phyloP scores from a whole-genome alignment of 1,140 invertebrate species.

The Sinella curviseta region DNA sequence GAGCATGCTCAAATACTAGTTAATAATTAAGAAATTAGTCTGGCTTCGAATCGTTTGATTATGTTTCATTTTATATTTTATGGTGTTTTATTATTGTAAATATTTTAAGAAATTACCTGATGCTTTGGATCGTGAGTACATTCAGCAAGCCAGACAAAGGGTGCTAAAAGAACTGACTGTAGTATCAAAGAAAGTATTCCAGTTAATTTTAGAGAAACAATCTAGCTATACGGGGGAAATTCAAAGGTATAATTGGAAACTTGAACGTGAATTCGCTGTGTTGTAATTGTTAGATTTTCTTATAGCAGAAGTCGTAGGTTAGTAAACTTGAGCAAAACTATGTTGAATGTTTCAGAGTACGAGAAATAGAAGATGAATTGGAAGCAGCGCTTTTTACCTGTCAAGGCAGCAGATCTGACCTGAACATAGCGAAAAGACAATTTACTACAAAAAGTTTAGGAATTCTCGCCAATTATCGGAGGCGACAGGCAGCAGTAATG shows the following conservation, averaged over 20 bases:
- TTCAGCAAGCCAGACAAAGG: slow-evolving; percentile 64
- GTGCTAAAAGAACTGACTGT: slow-evolving; percentile 75
- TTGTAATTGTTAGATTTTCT: background rate
- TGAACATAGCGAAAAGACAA: slow-evolving; percentile 73
- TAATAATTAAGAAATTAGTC: background rate
- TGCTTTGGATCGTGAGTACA: slow-evolving; percentile 65
- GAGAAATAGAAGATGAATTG: slow-evolving; percentile 73
- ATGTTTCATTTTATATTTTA: background rate
- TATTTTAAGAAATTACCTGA: slow-evolving; percentile 63
- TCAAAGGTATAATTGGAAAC: too few relatives aligned
- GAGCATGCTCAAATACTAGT: slow-evolving; percentile 25
- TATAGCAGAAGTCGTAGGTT: too few relatives aligned
- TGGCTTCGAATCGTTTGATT: background rate
- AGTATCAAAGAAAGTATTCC: slow-evolving; percentile 86
- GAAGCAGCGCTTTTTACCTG: slow-evolving; percentile 70
- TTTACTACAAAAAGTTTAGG: slow-evolving; percentile 81
- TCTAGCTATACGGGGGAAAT: slow-evolving; percentile 81
- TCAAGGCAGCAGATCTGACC: slow-evolving; percentile 66
- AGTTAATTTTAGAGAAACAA: slow-evolving; percentile 86
- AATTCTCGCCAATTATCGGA: slow-evolving; percentile 82
- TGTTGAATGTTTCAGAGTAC: slow-evolving; percentile 60
- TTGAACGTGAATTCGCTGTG: background rate
- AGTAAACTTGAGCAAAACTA: slow-evolving; percentile 2
- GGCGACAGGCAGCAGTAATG: slow-evolving; percentile 75
- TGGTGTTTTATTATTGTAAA: too few relatives aligned